These are phyloP conservation scores for Stegostoma tigrinum DNA, from an alignment of 2,113 vertebrate genomes.

Conservation along the genomic window DNA sequence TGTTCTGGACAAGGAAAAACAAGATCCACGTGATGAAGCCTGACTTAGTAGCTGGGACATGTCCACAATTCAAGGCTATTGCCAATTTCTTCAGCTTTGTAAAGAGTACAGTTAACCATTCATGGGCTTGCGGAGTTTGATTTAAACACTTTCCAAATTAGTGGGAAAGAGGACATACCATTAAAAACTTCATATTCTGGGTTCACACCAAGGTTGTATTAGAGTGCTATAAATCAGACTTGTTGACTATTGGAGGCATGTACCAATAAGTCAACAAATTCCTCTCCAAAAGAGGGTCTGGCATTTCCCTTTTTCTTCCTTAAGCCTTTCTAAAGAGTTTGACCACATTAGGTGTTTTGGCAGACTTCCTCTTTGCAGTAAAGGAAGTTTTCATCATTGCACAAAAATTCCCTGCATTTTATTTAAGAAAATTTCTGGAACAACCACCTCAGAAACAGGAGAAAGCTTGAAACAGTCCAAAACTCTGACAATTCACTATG, in stretches of 20 bases:
- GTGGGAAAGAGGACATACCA: background rate
- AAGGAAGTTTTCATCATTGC: background rate
- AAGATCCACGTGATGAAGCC: background rate
- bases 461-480: background rate
- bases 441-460: background rate
- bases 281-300: background rate
- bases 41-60: background rate
- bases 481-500: conserved; percentile 9
- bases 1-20: background rate
- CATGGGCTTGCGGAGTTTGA: background rate
- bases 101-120: background rate
- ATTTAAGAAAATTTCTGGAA: background rate
- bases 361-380: background rate
- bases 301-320: background rate
- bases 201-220: background rate
- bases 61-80: background rate
- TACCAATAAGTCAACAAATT: background rate
- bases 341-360: background rate
- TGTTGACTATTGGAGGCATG: background rate
- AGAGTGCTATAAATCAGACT: background rate
- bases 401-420: background rate
- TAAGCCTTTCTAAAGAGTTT: background rate
- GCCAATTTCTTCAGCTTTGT: background rate
- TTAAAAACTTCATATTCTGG: background rate
- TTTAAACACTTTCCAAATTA: background rate